Conservation (phyloP, 2,888 invertebrate species). For the Oscheius myriophilus region DNA sequence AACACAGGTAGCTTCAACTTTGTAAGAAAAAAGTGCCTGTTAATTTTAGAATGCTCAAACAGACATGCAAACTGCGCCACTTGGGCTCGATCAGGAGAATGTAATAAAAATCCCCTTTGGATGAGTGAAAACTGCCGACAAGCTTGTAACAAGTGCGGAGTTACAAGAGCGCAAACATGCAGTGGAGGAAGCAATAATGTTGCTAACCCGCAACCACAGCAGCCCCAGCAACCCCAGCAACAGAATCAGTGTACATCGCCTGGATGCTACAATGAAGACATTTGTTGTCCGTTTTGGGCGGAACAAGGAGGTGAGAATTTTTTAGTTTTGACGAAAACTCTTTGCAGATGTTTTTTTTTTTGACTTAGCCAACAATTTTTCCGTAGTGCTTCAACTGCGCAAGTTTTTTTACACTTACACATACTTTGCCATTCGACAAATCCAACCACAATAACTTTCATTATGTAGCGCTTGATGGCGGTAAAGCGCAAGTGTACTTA, state of each 20-base stretch:
- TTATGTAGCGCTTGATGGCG: no score
- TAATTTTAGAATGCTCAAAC: constrained; percentile 59
- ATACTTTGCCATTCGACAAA: no score
- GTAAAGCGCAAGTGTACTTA: no score
- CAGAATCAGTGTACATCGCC: constrained; percentile 33
- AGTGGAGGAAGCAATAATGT: constrained; percentile 5
- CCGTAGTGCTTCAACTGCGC: no score
- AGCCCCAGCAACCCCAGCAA: constrained; percentile 24
- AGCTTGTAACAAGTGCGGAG: constrained; percentile 52
- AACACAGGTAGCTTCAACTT: constrained; percentile 29
- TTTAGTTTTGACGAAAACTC: no score
- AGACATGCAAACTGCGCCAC: constrained; percentile 59
- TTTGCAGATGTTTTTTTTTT: no score
- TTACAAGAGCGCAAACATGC: constrained; percentile 44
- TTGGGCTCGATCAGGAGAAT: constrained; percentile 62
- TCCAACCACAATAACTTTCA: no score
- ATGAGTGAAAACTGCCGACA: constrained; percentile 65
- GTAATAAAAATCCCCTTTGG: constrained; percentile 60
- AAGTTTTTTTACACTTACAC: no score
- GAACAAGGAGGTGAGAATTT: constrained; percentile 40
- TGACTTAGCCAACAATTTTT: no score
- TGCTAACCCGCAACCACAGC: constrained; percentile 4
- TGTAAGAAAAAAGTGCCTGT: neutral
- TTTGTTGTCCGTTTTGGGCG: constrained; percentile 62
- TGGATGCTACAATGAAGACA: constrained; percentile 64